A percentile compares a stretch with the other conserved stretches of the same genome.
phyloP scores from a whole-genome alignment of 1,140 invertebrate species.

The Drosophila obscura region DNA sequence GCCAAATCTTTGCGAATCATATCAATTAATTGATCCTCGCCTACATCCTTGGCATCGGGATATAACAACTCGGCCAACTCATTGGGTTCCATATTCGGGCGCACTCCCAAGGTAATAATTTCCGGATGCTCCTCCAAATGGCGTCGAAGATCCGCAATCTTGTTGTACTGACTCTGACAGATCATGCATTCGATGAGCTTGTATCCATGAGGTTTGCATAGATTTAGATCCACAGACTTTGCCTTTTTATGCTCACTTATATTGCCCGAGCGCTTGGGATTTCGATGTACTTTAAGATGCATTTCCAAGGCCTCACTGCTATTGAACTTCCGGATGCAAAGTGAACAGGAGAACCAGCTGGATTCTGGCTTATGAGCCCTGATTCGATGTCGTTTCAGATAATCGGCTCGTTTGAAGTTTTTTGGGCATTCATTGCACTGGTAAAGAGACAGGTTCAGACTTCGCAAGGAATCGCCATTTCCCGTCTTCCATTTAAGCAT shows the following conservation, averaged over 20 bases:
- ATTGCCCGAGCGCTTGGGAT: conserved; percentile 65
- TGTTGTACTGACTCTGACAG: conserved; percentile 69
- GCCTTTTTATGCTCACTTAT: conserved; percentile 66
- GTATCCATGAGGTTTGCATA: conserved; percentile 71
- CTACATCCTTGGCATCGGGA: conserved; percentile 63
- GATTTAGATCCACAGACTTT: conserved; percentile 64
- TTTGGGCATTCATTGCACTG: conserved; percentile 58
- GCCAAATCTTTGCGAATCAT: conserved; percentile 58
- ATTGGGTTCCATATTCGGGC: conserved; percentile 39
- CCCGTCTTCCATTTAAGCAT: conserved; percentile 57
- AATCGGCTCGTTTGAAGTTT: conserved; percentile 50
- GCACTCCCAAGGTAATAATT: conserved; percentile 36
- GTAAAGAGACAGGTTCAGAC: conserved; percentile 10
- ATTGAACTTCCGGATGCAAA: conserved; percentile 68
- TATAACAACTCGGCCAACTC: conserved; percentile 69
- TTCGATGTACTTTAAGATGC: conserved; percentile 61
- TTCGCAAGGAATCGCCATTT: conserved; percentile 1
- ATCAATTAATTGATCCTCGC: conserved; percentile 48
- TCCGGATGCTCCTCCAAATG: conserved; percentile 66
- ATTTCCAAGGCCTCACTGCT: conserved; percentile 54
- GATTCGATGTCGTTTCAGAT: conserved; percentile 53
- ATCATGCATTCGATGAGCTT: conserved; percentile 76
- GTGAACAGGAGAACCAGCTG: conserved; percentile 55
- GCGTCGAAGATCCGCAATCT: conserved; percentile 58
- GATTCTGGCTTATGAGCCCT: conserved; percentile 45